phyloP scores from a whole-genome alignment of 2,888 invertebrate species.

The Amorpha juglandis region DNA sequence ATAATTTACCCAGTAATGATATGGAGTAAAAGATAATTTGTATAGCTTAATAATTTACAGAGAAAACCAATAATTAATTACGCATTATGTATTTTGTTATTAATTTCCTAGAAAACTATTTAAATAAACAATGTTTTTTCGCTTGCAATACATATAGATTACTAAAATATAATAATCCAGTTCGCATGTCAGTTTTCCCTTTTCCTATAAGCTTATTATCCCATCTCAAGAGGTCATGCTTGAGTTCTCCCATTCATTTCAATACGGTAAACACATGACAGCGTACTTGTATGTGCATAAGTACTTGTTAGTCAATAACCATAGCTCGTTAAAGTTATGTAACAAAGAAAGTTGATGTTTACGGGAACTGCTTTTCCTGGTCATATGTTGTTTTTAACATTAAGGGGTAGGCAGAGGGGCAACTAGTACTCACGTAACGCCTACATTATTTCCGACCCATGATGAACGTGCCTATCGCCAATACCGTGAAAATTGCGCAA shows the following conservation, averaged over 20 bases:
- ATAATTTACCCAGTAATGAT: no score
- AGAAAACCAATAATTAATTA: no score
- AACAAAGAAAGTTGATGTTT: not conserved
- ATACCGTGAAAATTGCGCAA: no score
- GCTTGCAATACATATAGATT: not conserved
- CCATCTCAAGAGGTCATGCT: not conserved
- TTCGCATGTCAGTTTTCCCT: not conserved
- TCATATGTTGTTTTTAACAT: not conserved
- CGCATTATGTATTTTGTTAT: no score
- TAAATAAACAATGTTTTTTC: no score
- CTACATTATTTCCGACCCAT: no score
- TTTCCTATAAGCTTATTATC: not conserved
- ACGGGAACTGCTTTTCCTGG: not conserved
- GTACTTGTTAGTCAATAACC: not conserved
- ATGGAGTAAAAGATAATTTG: no score
- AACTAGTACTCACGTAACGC: no score
- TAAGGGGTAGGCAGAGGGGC: no score
- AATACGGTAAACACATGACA: not conserved
- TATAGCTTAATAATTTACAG: no score
- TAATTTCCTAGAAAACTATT: no score
- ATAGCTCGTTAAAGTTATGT: not conserved
- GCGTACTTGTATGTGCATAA: not conserved
- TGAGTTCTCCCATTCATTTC: not conserved
- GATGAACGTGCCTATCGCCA: no score
- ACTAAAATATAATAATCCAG: not conserved